Evolutionary conservation across 2,113 vertebrate species (phyloP), one percentile per base, ranked within the genome.

Genomic region (Nothoprocta pentlandii): DNA sequence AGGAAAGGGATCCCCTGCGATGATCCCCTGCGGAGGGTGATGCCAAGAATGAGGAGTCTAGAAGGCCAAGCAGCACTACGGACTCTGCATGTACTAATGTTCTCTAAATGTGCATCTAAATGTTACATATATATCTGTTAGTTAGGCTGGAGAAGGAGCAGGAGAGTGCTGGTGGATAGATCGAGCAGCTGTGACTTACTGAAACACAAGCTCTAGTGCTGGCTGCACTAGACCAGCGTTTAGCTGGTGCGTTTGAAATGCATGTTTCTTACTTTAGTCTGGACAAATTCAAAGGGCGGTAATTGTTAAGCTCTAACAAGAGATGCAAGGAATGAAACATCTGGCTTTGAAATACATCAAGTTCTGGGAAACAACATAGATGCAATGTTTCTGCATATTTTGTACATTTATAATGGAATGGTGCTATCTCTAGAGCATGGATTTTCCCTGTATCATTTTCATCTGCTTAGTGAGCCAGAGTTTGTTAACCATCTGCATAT

Each of bases 401-500:
- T 86, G 94, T 91, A 90, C 85, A 85, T 94, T 96, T 80, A n/a
- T 44, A 90, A 96, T 88, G 91, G 85, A 96, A 96, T 82, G 87
- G 93, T 86, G 86, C 93, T 95, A 94, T 96, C 94, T 95, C 92
- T 68, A 85, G 80, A 94, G 87, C 77, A 51, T 59, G 85, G 83
- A 92, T 92, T 96, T 89, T 63, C 84, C 87, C 94, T 76, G 16
- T 80, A 92, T 94, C 87, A 51, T 92, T 96, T 95, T 95, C 91
- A 95, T 91, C 95, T 94, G 83, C 30, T 30, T 64, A 12, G 78
- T 1, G 36, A 95, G 92, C 90, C 85, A 69, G 82, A 53, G 47
- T 94, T 92, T 94, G 80, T 85, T 96, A 96, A 95, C 91, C 61
- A 92, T 95, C 86, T 94, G 86, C 95, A 95, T 93, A 93, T 96